These are phyloP conservation scores for Pollenia amentaria DNA, from an alignment of 2,888 invertebrate species.

Conservation along the genomic window DNA sequence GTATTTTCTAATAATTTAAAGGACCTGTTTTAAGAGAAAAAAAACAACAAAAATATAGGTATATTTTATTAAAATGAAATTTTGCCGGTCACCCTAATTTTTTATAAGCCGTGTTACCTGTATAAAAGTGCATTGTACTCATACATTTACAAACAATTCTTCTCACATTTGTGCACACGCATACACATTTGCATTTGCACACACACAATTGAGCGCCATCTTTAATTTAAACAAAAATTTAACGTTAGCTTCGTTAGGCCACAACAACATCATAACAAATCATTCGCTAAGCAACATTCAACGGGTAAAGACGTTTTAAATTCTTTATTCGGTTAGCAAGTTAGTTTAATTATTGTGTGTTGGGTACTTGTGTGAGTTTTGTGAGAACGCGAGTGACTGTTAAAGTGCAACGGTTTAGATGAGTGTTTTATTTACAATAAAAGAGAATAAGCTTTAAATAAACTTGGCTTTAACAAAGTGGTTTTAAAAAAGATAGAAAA, in stretches of 20 bases:
- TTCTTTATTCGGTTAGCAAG: constrained; percentile 47
- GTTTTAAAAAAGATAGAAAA: constrained; percentile 50
- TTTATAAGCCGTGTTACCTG: constrained; percentile 64
- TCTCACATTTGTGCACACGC: constrained; percentile 46
- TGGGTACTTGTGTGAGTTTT: constrained; percentile 31
- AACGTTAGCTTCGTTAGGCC: constrained; percentile 69
- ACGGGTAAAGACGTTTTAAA: constrained; percentile 69
- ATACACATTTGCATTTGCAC: constrained; percentile 43
- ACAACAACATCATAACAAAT: constrained; percentile 62
- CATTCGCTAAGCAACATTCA: constrained; percentile 73
- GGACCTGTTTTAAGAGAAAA: constrained; percentile 52
- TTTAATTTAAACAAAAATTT: constrained; percentile 67
- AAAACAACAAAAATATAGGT: not conserved
- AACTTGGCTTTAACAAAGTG: constrained; percentile 71
- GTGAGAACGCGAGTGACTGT: constrained; percentile 39
- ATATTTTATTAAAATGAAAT: not conserved
- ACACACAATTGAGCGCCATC: constrained; percentile 71
- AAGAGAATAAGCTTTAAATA: constrained; percentile 64
- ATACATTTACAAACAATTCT: constrained; percentile 40
- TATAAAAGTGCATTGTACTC: constrained; percentile 39
- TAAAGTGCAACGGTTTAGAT: constrained; percentile 38
- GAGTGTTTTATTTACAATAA: constrained; percentile 22
- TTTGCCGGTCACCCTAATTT: constrained; percentile 51
- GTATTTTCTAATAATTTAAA: constrained; percentile 32
- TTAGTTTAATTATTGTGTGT: constrained; percentile 36